Evolutionary conservation across 2,888 invertebrate genomes (phyloP).

Genomic region (Drosophila lutescens): DNA sequence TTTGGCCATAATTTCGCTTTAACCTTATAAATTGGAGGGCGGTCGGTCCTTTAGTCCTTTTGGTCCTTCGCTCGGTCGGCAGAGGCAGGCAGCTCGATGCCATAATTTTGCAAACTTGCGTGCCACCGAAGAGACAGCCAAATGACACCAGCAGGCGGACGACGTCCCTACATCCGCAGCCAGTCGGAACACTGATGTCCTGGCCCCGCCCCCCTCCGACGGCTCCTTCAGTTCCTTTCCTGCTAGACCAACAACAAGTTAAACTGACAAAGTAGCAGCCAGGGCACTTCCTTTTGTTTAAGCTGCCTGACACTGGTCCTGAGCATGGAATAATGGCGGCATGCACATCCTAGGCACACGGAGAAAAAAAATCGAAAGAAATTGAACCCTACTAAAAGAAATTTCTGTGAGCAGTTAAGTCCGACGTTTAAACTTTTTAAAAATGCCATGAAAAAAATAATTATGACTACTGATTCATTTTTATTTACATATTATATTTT

Average conservation of each 20-base stretch:
- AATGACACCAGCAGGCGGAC: conserved; percentile 62
- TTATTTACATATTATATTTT: too few species aligned
- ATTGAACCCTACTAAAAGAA: too few species aligned
- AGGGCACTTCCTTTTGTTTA: conserved; percentile 79
- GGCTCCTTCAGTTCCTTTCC: not conserved
- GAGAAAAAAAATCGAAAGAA: not conserved
- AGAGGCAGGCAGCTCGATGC: conserved; percentile 54
- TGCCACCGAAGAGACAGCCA: conserved; percentile 71
- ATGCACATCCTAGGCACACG: conserved; percentile 51
- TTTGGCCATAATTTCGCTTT: conserved; percentile 67
- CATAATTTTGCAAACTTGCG: conserved; percentile 80
- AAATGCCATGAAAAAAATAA: too few species aligned
- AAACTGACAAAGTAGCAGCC: conserved; percentile 80
- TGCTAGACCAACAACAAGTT: conserved; percentile 50
- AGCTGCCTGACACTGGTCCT: conserved; percentile 74
- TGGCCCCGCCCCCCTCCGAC: conserved; percentile 1
- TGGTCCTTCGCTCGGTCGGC: conserved; percentile 6
- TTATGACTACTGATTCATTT: too few species aligned
- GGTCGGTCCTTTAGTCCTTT: conserved; percentile 4
- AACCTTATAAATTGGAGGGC: conserved; percentile 77
- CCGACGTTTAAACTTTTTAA: too few species aligned
- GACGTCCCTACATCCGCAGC: conserved; percentile 69
- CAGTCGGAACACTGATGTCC: conserved; percentile 46
- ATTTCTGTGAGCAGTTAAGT: too few species aligned
- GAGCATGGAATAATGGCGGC: conserved; percentile 59